Base-by-base conservation (phyloP, 2,888 invertebrate species). In the Onchidella celtica region DNA sequence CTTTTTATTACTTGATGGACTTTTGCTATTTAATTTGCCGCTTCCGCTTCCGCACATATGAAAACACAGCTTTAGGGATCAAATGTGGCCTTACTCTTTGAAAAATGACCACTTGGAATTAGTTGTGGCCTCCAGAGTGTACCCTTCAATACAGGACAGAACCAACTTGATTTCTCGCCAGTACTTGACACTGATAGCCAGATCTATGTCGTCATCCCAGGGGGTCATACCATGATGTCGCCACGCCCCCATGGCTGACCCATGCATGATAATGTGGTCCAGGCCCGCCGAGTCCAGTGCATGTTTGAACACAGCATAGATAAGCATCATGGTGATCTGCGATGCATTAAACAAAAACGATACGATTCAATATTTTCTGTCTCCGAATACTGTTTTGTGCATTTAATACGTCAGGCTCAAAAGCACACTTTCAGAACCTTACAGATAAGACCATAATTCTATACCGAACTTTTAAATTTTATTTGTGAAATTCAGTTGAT, bases 151-250 rank as follows among this genome's bases (percentile, higher is more conserved):
- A 29, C 78, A 78, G 4, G 70, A 61, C 70, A 78, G n/a, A 0
- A 27, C 63, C 70, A 32, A 11, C 24, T 70, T 69, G 2, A 70
- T 40, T 14, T 70, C 29, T 38, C 38, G n/a, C 78, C 78, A 78
- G 61, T 78, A 59, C 34, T 36, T 40, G 78, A 61, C 78, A 32
- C 70, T n/a, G 11, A 78, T 27, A 24, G 59, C 78, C 17, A 78
- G 29, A n/a, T 78, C 78, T 21, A 78, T 78, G 61, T 78, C 78
- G 40, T 78, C 78, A 55, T 78, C 78, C 78, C 78, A 78, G 38
- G 78, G 78, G 3, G 78, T 70, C n/a, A 78, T 4, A 17, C 78
- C 78, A 32, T 78, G 78, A 24, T 70, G 70, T 17, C 78, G n/a
- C 78, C 78, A 78, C 24, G 78, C 78, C 6, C 78, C 78, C 69